Conservation (phyloP, 2,113 vertebrate genomes). For the Sialia sialis region DNA sequence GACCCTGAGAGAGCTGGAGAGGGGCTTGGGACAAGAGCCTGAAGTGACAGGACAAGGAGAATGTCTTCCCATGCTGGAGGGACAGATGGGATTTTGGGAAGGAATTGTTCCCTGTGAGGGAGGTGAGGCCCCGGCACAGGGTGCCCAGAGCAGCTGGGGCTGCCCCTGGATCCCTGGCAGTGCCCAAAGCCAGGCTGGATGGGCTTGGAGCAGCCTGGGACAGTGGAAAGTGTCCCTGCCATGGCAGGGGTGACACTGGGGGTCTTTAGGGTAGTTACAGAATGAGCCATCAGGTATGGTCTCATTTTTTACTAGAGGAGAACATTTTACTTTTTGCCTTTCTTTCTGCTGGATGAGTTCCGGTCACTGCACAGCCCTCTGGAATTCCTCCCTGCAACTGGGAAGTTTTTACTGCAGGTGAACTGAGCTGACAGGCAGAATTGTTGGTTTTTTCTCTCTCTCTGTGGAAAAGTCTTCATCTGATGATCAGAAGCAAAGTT, state of each 20-base stretch:
- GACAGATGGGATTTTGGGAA: accelerated
- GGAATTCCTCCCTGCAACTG: background rate
- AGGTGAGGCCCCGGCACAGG: background rate
- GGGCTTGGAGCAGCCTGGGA: accelerated
- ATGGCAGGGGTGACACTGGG: too few species aligned
- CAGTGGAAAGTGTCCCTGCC: background rate
- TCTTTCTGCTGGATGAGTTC: background rate
- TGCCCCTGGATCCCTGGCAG: background rate
- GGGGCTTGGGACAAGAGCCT: background rate
- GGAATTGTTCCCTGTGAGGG: accelerated
- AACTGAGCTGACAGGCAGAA: background rate
- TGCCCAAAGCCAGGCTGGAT: accelerated
- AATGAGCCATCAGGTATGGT: background rate
- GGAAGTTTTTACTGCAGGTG: background rate
- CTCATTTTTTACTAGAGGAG: background rate
- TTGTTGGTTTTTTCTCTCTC: background rate
- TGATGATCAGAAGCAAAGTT: background rate
- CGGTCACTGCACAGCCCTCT: background rate
- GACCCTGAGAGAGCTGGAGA: background rate
- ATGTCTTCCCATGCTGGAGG: background rate
- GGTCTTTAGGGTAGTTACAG: background rate
- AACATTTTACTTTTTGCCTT: background rate
- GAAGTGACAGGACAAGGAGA: background rate
- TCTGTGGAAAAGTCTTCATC: background rate
- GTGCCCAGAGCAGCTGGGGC: background rate